phyloP scores from a whole-genome alignment of 2,113 vertebrate species.

The Xenopus laevis region DNA sequence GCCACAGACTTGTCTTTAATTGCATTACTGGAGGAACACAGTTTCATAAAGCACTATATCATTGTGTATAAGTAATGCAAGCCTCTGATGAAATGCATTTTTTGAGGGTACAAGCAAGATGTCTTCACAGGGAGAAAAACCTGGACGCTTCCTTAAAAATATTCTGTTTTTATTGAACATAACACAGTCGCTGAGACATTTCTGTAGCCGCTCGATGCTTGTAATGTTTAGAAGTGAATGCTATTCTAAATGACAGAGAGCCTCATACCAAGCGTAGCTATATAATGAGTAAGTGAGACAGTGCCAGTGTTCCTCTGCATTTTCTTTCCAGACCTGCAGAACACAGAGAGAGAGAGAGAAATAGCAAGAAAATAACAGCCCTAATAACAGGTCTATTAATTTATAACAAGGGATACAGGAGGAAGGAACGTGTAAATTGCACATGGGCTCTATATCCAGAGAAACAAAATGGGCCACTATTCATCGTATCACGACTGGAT shows the following conservation, averaged over 20 bases:
- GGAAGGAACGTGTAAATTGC: neutral
- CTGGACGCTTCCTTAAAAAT: neutral
- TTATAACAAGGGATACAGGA: slow-evolving; percentile 5
- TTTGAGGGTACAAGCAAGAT: neutral
- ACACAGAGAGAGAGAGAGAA: neutral
- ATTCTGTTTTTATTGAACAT: slow-evolving; percentile 26
- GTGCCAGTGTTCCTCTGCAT: no score
- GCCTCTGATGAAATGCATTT: slow-evolving; percentile 22
- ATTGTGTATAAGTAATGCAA: neutral
- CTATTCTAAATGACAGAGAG: slow-evolving; percentile 13
- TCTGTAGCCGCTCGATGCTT: neutral
- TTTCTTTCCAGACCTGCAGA: neutral
- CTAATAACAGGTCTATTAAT: slow-evolving; percentile 12
- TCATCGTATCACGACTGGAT: no score
- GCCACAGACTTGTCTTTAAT: slow-evolving; percentile 25
- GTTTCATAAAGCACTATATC: slow-evolving; percentile 7
- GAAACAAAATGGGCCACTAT: neutral
- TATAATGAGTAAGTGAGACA: neutral
- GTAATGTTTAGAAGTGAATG: neutral
- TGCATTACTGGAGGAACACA: slow-evolving; percentile 24
- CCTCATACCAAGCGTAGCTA: neutral
- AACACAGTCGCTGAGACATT: neutral
- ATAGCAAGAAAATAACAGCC: neutral
- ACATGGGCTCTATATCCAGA: neutral
- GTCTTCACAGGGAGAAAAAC: neutral